These are phyloP conservation scores for Andrena chrysosceles DNA, from an alignment of 2,888 invertebrate species.

Conservation along the genomic window DNA sequence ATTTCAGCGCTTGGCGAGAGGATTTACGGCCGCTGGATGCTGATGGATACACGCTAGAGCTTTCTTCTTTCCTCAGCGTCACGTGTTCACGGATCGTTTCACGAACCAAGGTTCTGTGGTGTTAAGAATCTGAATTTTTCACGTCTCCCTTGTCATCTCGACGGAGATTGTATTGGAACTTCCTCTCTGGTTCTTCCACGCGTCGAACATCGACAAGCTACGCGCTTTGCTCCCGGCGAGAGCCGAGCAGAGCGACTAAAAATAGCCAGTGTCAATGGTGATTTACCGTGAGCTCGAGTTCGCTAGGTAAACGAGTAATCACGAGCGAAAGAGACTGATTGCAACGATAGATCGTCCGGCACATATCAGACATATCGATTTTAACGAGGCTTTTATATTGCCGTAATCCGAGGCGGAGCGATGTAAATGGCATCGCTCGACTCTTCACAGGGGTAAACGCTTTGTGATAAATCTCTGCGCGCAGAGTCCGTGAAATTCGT, in stretches of 20 bases:
- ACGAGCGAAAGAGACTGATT: not conserved
- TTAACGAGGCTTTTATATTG: constrained; percentile 12
- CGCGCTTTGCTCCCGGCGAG: not conserved
- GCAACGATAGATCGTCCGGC: constrained; percentile 1
- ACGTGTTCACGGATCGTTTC: constrained; percentile 17
- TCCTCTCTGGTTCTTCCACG: not conserved
- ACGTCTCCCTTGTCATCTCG: not conserved
- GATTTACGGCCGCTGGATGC: not conserved
- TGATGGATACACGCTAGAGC: not conserved
- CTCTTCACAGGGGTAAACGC: constrained; percentile 49
- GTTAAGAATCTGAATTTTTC: constrained; percentile 14
- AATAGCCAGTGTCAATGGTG: constrained; percentile 6
- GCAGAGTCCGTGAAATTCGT: constrained; percentile 55
- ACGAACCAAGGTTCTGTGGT: not conserved
- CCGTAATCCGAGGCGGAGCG: not conserved
- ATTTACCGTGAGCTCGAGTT: constrained; percentile 5
- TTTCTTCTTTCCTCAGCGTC: not conserved
- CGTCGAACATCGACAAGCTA: constrained; percentile 28
- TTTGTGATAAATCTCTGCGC: constrained; percentile 63
- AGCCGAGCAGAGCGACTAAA: not conserved
- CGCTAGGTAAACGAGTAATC: constrained; percentile 11
- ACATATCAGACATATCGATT: constrained; percentile 32
- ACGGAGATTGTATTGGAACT: not conserved
- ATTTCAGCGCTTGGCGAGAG: not conserved
- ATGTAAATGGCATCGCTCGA: constrained; percentile 14